Conservation (phyloP, 2,113 vertebrate species). For the Willisornis vidua region DNA sequence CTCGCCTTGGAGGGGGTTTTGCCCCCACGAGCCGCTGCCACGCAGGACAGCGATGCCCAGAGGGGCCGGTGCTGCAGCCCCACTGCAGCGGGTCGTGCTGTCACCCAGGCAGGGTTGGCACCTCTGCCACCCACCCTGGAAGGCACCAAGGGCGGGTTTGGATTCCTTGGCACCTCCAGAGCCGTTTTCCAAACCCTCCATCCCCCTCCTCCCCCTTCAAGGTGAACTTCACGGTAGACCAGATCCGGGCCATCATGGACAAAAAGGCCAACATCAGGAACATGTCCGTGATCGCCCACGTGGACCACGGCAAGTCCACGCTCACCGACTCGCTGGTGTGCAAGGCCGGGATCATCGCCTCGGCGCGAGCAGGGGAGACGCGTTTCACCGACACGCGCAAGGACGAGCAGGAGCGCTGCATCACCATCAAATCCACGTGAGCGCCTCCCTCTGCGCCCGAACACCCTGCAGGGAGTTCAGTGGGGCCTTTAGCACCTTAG, state of each 20-base stretch:
- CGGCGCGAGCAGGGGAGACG: conserved; percentile 89
- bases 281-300: conserved; percentile 98
- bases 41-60: rapidly evolving
- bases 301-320: conserved; percentile 96
- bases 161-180: too few species aligned
- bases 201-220: neutral
- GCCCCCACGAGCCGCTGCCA: rapidly evolving
- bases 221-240: conserved; percentile 99
- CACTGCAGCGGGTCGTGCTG: neutral
- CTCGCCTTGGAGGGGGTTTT: neutral
- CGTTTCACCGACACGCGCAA: conserved; percentile 95
- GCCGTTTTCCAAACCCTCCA: too few species aligned
- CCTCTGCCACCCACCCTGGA: too few species aligned
- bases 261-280: conserved; percentile 98
- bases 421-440: conserved; percentile 98
- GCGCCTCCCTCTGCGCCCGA: neutral
- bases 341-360: conserved; percentile 97
- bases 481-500: too few species aligned
- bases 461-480: too few species aligned
- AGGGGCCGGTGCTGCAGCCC: neutral
- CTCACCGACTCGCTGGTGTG: conserved; percentile 94
- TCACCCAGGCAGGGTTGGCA: rapidly evolving
- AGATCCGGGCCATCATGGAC: conserved; percentile 99
- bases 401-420: conserved; percentile 95
- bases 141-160: too few species aligned